These are phyloP conservation scores for Eurystomus glaucurus DNA, from an alignment of 2,797 vertebrate species.

Conservation along the genomic window DNA sequence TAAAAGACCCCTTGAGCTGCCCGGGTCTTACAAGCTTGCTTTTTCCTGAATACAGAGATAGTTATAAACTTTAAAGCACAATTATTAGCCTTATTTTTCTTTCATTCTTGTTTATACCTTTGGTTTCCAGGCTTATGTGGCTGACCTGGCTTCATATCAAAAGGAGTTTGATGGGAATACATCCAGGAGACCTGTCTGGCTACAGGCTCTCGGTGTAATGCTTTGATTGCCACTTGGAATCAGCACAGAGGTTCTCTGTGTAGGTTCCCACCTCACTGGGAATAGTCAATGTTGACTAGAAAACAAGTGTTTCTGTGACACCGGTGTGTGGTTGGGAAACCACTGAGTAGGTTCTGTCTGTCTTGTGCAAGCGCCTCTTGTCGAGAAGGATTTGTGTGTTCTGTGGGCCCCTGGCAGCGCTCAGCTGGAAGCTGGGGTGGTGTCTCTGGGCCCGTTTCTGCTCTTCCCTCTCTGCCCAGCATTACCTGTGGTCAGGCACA, in stretches of 20 bases:
- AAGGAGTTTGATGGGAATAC: background rate
- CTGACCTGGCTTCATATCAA: background rate
- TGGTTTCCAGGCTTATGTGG: background rate
- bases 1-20: background rate
- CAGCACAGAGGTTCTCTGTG: fast-evolving
- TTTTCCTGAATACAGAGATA: background rate
- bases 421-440: fast-evolving
- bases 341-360: fast-evolving
- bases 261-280: background rate
- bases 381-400: background rate
- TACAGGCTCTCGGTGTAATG: background rate
- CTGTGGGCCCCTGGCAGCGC: fast-evolving
- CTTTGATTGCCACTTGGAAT: background rate
- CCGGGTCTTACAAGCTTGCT: background rate
- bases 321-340: fast-evolving
- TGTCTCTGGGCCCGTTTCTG: fast-evolving
- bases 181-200: background rate
- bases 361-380: background rate
- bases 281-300: background rate
- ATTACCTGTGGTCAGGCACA: fast-evolving
- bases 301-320: background rate
- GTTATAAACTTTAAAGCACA: background rate
- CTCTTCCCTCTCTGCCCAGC: background rate
- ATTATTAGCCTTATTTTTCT: background rate
- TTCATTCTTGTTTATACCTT: background rate